Percentiles rank a stretch among this genome's conserved stretches.
phyloP scores from a whole-genome alignment of 2,888 invertebrate species.

The Brachycybe producta region DNA sequence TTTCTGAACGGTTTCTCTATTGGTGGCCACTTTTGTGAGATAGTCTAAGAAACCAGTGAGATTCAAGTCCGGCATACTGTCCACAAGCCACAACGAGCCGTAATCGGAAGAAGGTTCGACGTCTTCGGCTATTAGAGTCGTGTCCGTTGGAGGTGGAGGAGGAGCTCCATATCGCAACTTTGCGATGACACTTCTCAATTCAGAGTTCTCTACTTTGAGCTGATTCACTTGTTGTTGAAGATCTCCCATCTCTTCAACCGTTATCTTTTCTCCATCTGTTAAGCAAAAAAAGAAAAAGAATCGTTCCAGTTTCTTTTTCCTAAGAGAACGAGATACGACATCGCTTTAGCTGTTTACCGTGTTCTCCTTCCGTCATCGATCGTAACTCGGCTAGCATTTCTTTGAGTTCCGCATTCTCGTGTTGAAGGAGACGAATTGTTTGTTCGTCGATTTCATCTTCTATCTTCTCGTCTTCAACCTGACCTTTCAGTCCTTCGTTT shows the following conservation, averaged over 20 bases:
- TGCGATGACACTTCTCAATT: conserved; percentile 22
- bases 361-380: conserved; percentile 7
- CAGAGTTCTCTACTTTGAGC: conserved; percentile 21
- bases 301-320: too few species aligned
- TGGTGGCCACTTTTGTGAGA: conserved; percentile 8
- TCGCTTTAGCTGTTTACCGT: conserved; percentile 9
- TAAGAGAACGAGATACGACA: too few species aligned
- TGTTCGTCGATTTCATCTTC: conserved; percentile 17
- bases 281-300: neutral
- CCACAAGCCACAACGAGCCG: neutral
- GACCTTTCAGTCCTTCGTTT: conserved; percentile 20
- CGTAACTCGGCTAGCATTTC: conserved; percentile 11
- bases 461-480: conserved; percentile 19
- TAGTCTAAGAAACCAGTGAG: conserved; percentile 10
- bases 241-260: conserved; percentile 14
- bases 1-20: neutral
- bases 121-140: neutral
- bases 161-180: conserved; percentile 19
- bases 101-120: neutral
- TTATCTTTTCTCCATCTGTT: conserved; percentile 12
- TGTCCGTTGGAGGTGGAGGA: neutral
- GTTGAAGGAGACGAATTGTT: conserved; percentile 13
- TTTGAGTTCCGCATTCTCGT: conserved; percentile 21
- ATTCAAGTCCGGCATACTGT: neutral
- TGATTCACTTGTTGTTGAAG: conserved; percentile 22